Percentiles rank a stretch among this genome's conserved stretches.
Conservation (phyloP, 2,888 invertebrate species). For the Strigamia transsilvanica region DNA sequence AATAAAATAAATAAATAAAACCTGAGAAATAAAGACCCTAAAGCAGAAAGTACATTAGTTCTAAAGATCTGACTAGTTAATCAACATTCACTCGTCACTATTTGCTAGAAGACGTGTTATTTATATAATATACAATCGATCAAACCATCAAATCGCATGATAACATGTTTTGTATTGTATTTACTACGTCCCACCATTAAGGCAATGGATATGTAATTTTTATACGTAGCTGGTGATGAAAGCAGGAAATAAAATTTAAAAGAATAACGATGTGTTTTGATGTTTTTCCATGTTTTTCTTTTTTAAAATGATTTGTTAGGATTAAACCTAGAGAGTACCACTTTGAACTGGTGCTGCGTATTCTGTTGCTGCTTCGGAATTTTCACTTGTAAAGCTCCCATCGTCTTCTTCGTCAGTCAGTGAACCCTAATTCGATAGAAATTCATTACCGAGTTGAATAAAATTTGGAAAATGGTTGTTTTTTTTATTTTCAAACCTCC, state of each 20-base stretch:
- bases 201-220: neutral
- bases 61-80: neutral
- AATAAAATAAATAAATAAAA: neutral
- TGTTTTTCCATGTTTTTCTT: neutral
- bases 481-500: constrained; percentile 69
- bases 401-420: constrained; percentile 62
- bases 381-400: constrained; percentile 75
- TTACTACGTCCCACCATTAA: constrained; percentile 10
- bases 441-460: neutral
- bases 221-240: neutral
- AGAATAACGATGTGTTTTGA: neutral
- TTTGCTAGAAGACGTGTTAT: neutral
- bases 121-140: constrained; percentile 5
- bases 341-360: constrained; percentile 60
- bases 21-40: constrained; percentile 39
- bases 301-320: constrained; percentile 51
- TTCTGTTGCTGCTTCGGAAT: constrained; percentile 69
- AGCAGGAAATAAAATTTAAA: neutral
- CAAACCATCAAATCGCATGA: neutral
- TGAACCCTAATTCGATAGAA: constrained; percentile 54
- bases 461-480: constrained; percentile 66
- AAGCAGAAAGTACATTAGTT: constrained; percentile 28
- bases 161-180: neutral
- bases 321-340: constrained; percentile 57
- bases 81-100: neutral